These are phyloP conservation scores for Gadus chalcogrammus DNA, from an alignment of 2,113 vertebrate genomes.

Conservation along the genomic window DNA sequence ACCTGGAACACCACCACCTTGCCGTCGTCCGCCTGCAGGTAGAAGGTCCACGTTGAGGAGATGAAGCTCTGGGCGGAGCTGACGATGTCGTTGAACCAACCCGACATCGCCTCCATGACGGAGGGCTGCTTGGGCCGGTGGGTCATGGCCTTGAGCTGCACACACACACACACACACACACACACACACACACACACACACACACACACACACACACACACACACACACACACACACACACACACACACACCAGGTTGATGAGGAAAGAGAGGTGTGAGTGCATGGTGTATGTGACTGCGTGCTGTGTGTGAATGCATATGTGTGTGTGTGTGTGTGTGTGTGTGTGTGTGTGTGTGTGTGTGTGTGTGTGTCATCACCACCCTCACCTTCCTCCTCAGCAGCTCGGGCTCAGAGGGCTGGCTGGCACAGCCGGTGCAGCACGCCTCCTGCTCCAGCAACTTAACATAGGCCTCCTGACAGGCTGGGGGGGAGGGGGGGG, in stretches of 20 bases:
- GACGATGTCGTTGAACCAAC: constrained; percentile 90
- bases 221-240: no score
- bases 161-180: neutral
- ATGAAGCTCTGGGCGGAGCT: constrained; percentile 96
- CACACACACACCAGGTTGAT: no score
- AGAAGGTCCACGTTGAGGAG: constrained; percentile 98
- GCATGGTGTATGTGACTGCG: constrained; percentile 1
- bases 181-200: no score
- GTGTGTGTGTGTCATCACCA: neutral
- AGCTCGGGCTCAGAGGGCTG: constrained; percentile 81
- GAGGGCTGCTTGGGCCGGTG: constrained; percentile 71
- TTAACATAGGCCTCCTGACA: constrained; percentile 90
- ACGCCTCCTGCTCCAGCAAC: constrained; percentile 83
- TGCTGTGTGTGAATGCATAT: neutral
- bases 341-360: neutral
- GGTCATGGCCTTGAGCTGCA: constrained; percentile 73
- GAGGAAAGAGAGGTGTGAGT: neutral
- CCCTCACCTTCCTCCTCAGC: constrained; percentile 81
- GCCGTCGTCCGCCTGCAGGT: constrained; percentile 91
- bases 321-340: neutral
- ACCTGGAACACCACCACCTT: constrained; percentile 97
- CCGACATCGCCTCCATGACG: constrained; percentile 83
- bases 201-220: no score
- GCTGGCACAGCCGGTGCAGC: constrained; percentile 83
- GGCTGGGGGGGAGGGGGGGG: constrained; percentile 65